Evolutionary conservation across 92 coral and sea anemone genomes (phyloP).

Genomic region (Metridium senile): DNA sequence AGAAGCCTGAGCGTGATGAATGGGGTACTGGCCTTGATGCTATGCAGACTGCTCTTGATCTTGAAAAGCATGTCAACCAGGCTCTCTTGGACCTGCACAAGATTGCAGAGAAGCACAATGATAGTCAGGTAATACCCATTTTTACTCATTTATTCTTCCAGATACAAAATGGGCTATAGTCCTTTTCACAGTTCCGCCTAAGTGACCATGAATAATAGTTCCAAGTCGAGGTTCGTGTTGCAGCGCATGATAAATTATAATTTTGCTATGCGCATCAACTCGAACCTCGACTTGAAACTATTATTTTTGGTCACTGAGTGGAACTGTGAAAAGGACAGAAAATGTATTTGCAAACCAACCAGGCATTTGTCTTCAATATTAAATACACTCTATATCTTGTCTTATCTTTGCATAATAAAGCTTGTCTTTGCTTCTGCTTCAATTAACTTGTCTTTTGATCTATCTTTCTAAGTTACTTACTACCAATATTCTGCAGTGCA

Average conservation of each 20-base stretch:
- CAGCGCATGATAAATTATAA: no score
- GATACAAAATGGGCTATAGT: no score
- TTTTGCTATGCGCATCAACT: no score
- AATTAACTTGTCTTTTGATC: no score
- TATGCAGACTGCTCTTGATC: constrained; percentile 74
- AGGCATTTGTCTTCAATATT: not conserved
- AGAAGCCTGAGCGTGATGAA: constrained; percentile 90
- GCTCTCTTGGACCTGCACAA: constrained; percentile 82
- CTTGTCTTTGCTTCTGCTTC: not conserved
- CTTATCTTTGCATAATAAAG: not conserved
- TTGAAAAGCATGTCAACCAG: constrained; percentile 93
- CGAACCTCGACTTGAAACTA: no score
- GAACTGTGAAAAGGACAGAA: constrained; percentile 68
- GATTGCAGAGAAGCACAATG: constrained; percentile 71
- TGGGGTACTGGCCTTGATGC: constrained; percentile 88
- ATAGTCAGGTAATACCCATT: constrained; percentile 62
- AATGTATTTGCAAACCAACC: not conserved
- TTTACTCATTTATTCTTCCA: not conserved
- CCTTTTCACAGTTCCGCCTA: no score
- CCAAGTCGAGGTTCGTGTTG: no score
- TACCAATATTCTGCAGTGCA: no score
- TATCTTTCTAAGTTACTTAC: no score
- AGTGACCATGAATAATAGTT: no score
- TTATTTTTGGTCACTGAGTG: no score
- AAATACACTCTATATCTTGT: not conserved